Base-by-base conservation (phyloP, 2,797 vertebrate species). In the Poecilia picta region DNA sequence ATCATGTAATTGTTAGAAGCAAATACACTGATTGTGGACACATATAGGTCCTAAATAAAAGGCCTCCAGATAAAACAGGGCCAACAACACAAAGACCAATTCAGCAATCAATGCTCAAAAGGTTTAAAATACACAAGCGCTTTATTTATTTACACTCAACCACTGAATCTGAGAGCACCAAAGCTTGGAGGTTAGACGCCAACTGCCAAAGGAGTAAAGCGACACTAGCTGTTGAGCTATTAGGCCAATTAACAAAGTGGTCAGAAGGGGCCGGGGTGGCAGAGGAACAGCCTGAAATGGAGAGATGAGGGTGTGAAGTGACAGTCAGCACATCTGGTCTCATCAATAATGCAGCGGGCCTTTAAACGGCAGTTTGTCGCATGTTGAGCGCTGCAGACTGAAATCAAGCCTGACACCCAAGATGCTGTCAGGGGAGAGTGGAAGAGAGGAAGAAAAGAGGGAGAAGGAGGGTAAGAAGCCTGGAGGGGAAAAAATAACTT, bases 261-360 rank as follows among this genome's bases (percentile, higher is more conserved):
- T 87, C 91, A 89, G 81, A 85, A 88, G 90, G 89, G 87, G 87
- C 85, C 28, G 55, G 6, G 85, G 88, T 55, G 12, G 85, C 77
- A 31, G 80, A 85, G 78, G 79, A 88, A 81, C 70, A 76, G 88
- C 73, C 84, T 85, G 88, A 89, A 89, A 90, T 87, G 91, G 86
- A 89, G 90, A 88, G 87, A 82, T 2, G 79, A 83, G 91, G 93
- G 94, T 95, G 93, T 95, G 94, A 95, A 95, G 95, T 94, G 91
- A 95, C 95, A 94, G 94, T 96, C 94, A 95, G 95, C 95, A 95
- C 95, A 96, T 96, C 95, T 96, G 96, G 87, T 94, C 92, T 94
- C 93, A 95, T 96, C 89, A 95, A 96, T 96, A 95, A 96, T 96
- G 94, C 93, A 96, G 72, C 13, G 43, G 23, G 73, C 88, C 92